Evolutionary conservation across 2,113 vertebrate species (phyloP), one percentile per base, ranked within the genome.

Genomic region (Climacteris rufus): DNA sequence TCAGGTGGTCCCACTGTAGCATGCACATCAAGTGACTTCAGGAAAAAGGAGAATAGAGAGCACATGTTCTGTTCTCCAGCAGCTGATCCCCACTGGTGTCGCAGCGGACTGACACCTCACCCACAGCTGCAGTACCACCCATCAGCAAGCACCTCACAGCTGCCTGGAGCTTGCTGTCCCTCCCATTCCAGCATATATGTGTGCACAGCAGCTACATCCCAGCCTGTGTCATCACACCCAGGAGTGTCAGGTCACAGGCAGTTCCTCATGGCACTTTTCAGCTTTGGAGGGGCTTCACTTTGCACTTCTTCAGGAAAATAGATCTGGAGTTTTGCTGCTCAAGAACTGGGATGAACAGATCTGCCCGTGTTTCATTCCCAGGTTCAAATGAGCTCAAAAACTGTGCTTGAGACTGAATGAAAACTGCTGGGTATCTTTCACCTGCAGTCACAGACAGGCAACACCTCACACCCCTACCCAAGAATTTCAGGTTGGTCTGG

Each of bases 161-260:
- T 90, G 39, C 44, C 66, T 72, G 49, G 40, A 83, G 61, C 22
- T 40, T 25, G 3, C 20, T 39, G 13, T 60, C 27, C 24, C 14
- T 83, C 57, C 27, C 37, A 39, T 0, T 0, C 15, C 78, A 87
- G 40, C 37, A 44, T 0, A 0, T 4, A 49, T 7, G 2, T 39
- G 47, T 35, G 49, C 57, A 56, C 63, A 76, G 27, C 35, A 53
- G 39, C 68, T 27, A 50, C 7, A 44, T 56, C 63, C 30, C 57
- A 83, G 49, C 35, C 60, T 27, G 11, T 40, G 45, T 13, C 74
- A 75, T 18, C 85, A 91, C n/a, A 35, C 33, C 10, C n/a, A 9
- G 45, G 33, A 35, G 42, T 31, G 39, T 10, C 53, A 47, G 66
- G 35, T 69, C 63, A 72, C 15, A 33, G 33, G 40, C 11, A 49